phyloP scores from a whole-genome alignment of 2,888 invertebrate genomes.

The Neoscelio sp. region DNA sequence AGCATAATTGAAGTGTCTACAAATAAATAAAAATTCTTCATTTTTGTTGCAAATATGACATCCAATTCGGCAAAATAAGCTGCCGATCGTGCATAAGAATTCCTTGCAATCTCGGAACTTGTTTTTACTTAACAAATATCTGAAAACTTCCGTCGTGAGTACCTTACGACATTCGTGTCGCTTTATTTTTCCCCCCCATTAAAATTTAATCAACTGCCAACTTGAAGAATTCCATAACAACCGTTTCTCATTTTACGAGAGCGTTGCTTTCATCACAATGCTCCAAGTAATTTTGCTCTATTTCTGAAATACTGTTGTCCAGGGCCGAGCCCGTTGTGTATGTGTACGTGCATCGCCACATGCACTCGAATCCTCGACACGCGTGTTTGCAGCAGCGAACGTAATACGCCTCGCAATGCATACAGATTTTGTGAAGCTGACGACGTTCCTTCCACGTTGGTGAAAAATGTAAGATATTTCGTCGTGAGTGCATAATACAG shows the following conservation, averaged over 20 bases:
- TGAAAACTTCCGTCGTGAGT: conserved; percentile 4
- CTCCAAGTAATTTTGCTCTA: conserved; percentile 6
- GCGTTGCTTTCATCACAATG: conserved; percentile 10
- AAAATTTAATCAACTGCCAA: conserved; percentile 35
- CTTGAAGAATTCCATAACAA: not conserved
- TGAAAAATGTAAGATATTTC: conserved; percentile 61
- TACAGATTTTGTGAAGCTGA: conserved; percentile 36
- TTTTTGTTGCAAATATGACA: too few relatives aligned
- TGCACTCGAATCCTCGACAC: conserved; percentile 10
- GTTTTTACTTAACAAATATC: conserved; percentile 32
- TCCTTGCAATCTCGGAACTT: conserved; percentile 23
- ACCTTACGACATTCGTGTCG: not conserved
- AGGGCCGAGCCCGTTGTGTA: not conserved
- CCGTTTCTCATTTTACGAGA: conserved; percentile 16
- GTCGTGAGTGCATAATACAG: conserved; percentile 44
- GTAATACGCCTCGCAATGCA: conserved; percentile 48
- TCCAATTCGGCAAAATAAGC: conserved; percentile 33
- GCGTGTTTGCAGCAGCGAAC: conserved; percentile 39
- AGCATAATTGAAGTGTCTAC: too few relatives aligned
- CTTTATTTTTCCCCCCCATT: conserved; percentile 15
- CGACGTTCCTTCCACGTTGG: conserved; percentile 45
- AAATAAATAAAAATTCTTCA: too few relatives aligned
- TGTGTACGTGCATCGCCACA: conserved; percentile 3
- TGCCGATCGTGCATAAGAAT: conserved; percentile 4
- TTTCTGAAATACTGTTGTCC: conserved; percentile 24